Evolutionary conservation across 2,888 invertebrate species (phyloP).

Genomic region (Pardosa pseudoannulata): DNA sequence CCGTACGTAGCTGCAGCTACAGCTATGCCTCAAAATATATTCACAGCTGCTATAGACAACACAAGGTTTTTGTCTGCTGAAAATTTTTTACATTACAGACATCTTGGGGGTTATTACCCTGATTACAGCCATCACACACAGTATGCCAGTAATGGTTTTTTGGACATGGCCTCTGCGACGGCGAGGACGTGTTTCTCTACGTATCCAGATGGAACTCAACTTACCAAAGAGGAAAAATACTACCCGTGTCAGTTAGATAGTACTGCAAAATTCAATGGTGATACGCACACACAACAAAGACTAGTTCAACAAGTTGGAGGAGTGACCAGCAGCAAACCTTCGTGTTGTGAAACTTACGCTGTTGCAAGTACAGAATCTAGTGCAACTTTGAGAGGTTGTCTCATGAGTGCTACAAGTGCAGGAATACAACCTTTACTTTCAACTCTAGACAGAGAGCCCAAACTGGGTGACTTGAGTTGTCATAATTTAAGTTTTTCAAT

Average conservation of each 20-base stretch:
- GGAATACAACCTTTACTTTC: conserved; percentile 74
- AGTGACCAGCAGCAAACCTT: conserved; percentile 41
- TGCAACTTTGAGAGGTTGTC: conserved; percentile 62
- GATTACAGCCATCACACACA: conserved; percentile 72
- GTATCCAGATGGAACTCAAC: conserved; percentile 69
- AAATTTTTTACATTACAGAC: conserved; percentile 89
- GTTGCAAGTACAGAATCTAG: conserved; percentile 42
- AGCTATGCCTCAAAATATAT: conserved; percentile 73
- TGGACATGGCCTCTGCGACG: conserved; percentile 83
- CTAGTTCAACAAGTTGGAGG: conserved; percentile 56
- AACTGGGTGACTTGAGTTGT: conserved; percentile 60
- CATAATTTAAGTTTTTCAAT: conserved; percentile 72
- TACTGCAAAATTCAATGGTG: conserved; percentile 75
- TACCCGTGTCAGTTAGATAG: conserved; percentile 82
- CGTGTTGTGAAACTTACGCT: conserved; percentile 73
- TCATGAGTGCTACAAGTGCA: conserved; percentile 72
- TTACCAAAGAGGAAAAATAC: conserved; percentile 79
- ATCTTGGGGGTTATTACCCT: conserved; percentile 65
- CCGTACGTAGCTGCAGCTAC: conserved; percentile 80
- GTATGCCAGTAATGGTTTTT: conserved; percentile 84
- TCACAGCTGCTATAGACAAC: conserved; percentile 77
- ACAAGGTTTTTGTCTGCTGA: conserved; percentile 85
- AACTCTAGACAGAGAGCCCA: conserved; percentile 79
- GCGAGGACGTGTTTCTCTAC: conserved; percentile 77
- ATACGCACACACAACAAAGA: conserved; percentile 45